Evolutionary conservation across 2,888 invertebrate species (phyloP).

Genomic region (Sepiola atlantica): DNA sequence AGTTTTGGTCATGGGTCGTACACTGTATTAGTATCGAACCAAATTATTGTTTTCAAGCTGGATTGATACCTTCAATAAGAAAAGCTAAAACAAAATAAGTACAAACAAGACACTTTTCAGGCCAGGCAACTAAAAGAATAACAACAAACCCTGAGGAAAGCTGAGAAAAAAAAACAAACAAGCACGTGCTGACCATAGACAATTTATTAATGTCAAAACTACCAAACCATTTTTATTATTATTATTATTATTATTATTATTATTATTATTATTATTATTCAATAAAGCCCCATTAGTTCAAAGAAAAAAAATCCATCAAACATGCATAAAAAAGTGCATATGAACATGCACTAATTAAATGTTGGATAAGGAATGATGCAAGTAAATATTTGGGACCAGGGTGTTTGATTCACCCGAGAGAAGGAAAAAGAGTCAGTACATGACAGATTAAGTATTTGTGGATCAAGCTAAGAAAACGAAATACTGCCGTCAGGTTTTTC

Average conservation of each 20-base stretch:
- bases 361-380: neutral
- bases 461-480: neutral
- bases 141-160: neutral
- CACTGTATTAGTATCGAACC: too few relatives aligned
- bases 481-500: too few relatives aligned
- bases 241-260: too few relatives aligned
- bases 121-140: neutral
- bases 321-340: neutral
- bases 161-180: neutral
- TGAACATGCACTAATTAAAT: neutral
- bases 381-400: neutral
- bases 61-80: neutral
- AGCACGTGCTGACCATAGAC: neutral
- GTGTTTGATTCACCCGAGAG: neutral
- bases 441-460: neutral
- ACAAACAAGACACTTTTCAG: neutral
- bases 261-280: too few relatives aligned
- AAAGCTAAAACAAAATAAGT: neutral
- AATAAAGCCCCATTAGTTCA: neutral
- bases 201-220: neutral
- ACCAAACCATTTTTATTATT: too few relatives aligned
- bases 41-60: neutral
- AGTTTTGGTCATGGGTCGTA: too few relatives aligned
- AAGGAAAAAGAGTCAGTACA: neutral
- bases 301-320: neutral